Evolutionary conservation across 2,797 vertebrate species (phyloP).

Genomic region (Pangasius larnaudii): DNA sequence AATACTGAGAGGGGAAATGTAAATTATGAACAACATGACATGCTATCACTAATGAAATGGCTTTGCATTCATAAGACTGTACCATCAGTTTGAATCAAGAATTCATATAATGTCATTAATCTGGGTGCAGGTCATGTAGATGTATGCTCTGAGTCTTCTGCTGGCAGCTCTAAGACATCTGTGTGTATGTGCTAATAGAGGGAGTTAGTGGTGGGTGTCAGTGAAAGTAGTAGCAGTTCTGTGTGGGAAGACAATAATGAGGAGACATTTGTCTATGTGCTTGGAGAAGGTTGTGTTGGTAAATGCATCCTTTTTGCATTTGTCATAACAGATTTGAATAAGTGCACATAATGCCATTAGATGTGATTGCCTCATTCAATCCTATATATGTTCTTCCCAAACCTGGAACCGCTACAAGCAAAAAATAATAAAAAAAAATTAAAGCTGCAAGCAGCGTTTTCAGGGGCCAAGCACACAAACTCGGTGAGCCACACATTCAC

Average conservation of each 20-base stretch:
- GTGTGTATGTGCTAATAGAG: background rate
- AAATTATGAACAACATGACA: background rate
- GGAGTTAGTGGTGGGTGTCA: background rate
- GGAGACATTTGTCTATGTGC: background rate
- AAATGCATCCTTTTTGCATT: background rate
- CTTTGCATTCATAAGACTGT: background rate
- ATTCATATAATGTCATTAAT: background rate
- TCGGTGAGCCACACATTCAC: too few species aligned
- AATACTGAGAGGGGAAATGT: background rate
- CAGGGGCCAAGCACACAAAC: too few species aligned
- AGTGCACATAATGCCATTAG: background rate
- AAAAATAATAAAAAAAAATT: background rate
- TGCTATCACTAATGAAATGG: background rate
- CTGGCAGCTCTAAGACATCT: background rate
- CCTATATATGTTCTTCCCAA: background rate
- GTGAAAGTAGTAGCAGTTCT: background rate
- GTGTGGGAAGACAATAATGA: constrained; percentile 12
- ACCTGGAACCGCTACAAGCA: background rate
- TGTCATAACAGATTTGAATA: constrained; percentile 13
- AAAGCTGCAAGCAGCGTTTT: too few species aligned
- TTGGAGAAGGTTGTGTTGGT: background rate
- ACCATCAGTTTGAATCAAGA: background rate
- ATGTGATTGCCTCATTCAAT: background rate
- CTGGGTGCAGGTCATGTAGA: background rate
- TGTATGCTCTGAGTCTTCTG: background rate